These are phyloP conservation scores for Alviniconcha strummeri DNA, from an alignment of 2,888 invertebrate species.

Conservation along the genomic window DNA sequence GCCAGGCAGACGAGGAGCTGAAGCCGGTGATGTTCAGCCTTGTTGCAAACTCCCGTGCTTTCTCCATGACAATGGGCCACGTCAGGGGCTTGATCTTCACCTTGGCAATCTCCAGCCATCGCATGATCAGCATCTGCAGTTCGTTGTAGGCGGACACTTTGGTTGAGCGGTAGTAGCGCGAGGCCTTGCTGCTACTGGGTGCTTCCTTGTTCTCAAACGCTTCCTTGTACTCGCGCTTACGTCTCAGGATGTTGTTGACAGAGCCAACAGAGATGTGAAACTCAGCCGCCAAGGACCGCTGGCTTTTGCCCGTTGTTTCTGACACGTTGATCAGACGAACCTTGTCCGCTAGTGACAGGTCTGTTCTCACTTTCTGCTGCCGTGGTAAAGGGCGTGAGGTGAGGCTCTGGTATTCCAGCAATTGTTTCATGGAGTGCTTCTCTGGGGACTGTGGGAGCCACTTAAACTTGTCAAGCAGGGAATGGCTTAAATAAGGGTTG, in stretches of 20 bases:
- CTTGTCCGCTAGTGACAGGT: constrained; percentile 37
- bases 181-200: constrained; percentile 12
- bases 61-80: constrained; percentile 33
- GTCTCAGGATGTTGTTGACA: constrained; percentile 38
- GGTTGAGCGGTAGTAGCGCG: constrained; percentile 15
- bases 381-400: constrained; percentile 13
- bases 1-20: constrained; percentile 29
- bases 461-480: constrained; percentile 18
- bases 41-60: constrained; percentile 37
- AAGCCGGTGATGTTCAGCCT: constrained; percentile 31
- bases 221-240: constrained; percentile 39
- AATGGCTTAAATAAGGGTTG: neutral
- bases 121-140: constrained; percentile 31
- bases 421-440: neutral
- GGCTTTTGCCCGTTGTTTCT: constrained; percentile 40
- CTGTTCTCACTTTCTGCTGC: constrained; percentile 37
- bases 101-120: constrained; percentile 38
- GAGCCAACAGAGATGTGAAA: constrained; percentile 40
- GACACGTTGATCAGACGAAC: constrained; percentile 36
- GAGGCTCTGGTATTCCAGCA: neutral
- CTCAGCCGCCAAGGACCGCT: constrained; percentile 39
- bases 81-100: constrained; percentile 35
- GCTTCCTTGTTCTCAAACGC: constrained; percentile 35
- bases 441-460: constrained; percentile 12
- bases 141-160: constrained; percentile 25